These are phyloP conservation scores for Chironomus tepperi DNA, from an alignment of 1,140 invertebrate species.

Conservation along the genomic window DNA sequence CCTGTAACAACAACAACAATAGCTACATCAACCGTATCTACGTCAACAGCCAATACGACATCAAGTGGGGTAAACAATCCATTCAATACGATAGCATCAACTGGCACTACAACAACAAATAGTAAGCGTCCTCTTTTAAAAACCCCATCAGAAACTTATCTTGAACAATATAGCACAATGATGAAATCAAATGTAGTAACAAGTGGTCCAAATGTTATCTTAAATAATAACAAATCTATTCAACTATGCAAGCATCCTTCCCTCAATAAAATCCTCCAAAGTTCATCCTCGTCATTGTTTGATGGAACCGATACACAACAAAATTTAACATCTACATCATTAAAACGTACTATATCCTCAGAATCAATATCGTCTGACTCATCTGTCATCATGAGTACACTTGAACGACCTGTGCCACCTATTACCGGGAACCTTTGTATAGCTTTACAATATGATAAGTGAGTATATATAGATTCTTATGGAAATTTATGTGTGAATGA, in stretches of 20 bases:
- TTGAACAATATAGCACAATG: constrained; percentile 26
- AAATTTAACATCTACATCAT: constrained; percentile 27
- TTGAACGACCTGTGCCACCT: constrained; percentile 53
- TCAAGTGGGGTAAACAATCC: constrained; percentile 19
- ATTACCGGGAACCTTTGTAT: constrained; percentile 67
- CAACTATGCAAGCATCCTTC: constrained; percentile 2
- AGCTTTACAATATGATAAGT: constrained; percentile 70
- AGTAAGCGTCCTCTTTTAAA: constrained; percentile 36
- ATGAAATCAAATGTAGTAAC: constrained; percentile 3
- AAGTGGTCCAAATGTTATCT: background rate
- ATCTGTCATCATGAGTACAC: constrained; percentile 59
- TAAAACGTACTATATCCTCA: constrained; percentile 65
- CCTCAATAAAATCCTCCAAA: constrained; percentile 1
- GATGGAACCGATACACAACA: background rate
- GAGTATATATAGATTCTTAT: constrained; percentile 29
- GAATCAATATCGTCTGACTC: constrained; percentile 77
- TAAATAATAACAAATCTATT: background rate
- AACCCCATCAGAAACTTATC: constrained; percentile 38
- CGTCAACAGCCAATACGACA: background rate
- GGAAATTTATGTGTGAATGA: no score
- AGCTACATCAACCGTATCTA: background rate
- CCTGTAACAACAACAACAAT: constrained; percentile 19
- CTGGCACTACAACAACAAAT: background rate
- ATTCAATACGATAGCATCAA: background rate
- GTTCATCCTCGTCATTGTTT: background rate